Evolutionary conservation across 2,797 vertebrate species (phyloP).

Genomic region (Takifugu ocellatus): DNA sequence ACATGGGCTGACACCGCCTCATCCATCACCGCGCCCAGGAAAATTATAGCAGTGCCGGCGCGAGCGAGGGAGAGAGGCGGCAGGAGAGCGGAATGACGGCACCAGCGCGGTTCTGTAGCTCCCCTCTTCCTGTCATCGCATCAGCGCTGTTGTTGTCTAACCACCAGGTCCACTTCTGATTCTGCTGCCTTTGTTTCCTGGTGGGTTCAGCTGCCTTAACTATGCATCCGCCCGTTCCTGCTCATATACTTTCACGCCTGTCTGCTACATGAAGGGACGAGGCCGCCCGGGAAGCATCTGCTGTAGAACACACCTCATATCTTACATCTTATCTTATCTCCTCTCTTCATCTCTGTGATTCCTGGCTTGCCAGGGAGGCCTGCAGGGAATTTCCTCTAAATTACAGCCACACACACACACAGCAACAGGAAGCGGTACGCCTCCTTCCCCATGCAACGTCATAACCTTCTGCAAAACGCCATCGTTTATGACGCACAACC

Average conservation of each 20-base stretch:
- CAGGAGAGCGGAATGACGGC: slow-evolving; percentile 61
- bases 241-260: not conserved
- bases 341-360: too few relatives aligned
- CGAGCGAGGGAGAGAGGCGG: slow-evolving; percentile 37
- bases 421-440: too few relatives aligned
- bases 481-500: too few relatives aligned
- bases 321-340: too few relatives aligned
- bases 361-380: too few relatives aligned
- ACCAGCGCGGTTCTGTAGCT: slow-evolving; percentile 50
- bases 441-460: too few relatives aligned
- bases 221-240: not conserved
- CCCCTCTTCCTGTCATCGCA: slow-evolving; percentile 49
- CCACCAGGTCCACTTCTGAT: slow-evolving; percentile 37
- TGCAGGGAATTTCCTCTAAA: too few relatives aligned
- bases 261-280: not conserved
- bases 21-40: slow-evolving; percentile 87
- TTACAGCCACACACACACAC: too few relatives aligned
- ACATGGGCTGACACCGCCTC: slow-evolving; percentile 88
- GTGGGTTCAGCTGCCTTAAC: slow-evolving; percentile 30
- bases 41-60: slow-evolving; percentile 75
- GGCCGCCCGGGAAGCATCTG: not conserved
- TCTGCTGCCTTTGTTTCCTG: slow-evolving; percentile 32
- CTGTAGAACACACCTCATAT: not conserved
- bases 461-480: too few relatives aligned
- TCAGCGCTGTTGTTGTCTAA: slow-evolving; percentile 55